These are phyloP conservation scores for Manacus vitellinus DNA, from an alignment of 2,113 vertebrate genomes.

Conservation along the genomic window DNA sequence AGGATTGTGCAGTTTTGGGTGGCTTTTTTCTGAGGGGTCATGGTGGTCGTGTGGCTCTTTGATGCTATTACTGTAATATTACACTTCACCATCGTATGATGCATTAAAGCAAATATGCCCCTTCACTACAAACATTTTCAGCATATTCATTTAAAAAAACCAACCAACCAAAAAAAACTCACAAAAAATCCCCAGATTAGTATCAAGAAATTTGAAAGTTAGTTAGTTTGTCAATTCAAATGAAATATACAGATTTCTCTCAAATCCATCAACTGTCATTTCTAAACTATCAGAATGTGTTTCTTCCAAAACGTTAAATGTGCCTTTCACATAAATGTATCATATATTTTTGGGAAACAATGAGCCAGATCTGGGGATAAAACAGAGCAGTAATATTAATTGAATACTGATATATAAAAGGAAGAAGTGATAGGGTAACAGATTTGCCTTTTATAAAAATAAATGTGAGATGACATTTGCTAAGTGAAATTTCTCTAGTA, in stretches of 20 bases:
- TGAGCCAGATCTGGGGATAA: background rate
- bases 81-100: background rate
- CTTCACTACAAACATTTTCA: background rate
- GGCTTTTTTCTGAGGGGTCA: rapidly evolving
- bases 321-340: background rate
- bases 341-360: background rate
- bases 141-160: background rate
- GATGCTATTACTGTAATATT: background rate
- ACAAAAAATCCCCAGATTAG: background rate
- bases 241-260: background rate
- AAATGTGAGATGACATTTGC: background rate
- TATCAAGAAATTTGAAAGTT: background rate
- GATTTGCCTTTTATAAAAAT: background rate
- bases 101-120: background rate
- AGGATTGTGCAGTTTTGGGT: rapidly evolving
- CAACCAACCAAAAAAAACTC: background rate
- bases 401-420: background rate
- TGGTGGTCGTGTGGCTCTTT: background rate
- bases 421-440: background rate
- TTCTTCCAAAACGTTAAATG: background rate
- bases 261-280: background rate
- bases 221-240: background rate
- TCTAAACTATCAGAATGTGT: background rate
- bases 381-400: background rate
- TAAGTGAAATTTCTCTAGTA: background rate